A percentile compares a stretch with the other conserved stretches of the same genome.
These are phyloP conservation scores for Dicyrtoma fusca DNA, from an alignment of 2,888 invertebrate species.

Conservation along the genomic window DNA sequence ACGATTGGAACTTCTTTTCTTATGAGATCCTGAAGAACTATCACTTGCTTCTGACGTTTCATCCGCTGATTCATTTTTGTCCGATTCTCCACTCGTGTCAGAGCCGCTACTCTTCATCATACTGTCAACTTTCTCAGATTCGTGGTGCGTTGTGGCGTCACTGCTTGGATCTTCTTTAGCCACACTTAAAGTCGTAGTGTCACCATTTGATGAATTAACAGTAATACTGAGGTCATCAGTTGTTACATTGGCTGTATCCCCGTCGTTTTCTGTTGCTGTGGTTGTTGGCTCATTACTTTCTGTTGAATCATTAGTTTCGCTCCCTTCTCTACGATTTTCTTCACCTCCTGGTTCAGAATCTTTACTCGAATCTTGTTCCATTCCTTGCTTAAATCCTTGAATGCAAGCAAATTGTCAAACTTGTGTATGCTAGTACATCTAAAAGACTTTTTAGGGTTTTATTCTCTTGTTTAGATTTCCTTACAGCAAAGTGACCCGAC, in stretches of 20 bases:
- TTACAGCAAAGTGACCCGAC: no score
- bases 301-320: background rate
- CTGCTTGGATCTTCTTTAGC: background rate
- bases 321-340: background rate
- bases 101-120: background rate
- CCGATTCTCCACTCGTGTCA: constrained; percentile 28
- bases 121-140: background rate
- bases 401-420: no score
- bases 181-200: background rate
- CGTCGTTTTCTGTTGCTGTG: no score
- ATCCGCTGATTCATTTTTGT: constrained; percentile 24
- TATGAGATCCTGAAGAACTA: constrained; percentile 50
- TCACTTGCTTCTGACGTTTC: constrained; percentile 27
- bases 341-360: background rate
- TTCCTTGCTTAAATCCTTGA: no score
- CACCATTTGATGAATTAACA: background rate
- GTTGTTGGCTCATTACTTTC: background rate
- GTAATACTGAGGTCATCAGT: background rate
- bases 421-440: no score
- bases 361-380: background rate
- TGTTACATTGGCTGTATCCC: no score
- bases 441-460: no score
- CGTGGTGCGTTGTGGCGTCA: background rate
- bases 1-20: constrained; percentile 88
- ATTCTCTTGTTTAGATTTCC: no score